Base-by-base conservation (phyloP, 1,140 invertebrate genomes). In the Ephestia elutella region DNA sequence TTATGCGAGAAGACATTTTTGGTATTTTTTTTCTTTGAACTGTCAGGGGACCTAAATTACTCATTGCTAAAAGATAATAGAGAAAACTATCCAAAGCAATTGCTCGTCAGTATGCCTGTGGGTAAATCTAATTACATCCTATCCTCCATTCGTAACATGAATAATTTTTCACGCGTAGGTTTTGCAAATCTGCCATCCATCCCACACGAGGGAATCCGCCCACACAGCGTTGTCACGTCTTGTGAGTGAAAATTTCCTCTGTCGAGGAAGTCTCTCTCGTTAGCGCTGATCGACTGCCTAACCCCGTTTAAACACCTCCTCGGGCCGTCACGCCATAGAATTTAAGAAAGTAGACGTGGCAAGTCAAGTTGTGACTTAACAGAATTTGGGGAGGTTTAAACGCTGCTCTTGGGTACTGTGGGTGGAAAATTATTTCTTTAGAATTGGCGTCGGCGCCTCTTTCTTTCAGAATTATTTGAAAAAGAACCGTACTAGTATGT, bases 221-320 rank as follows among this genome's bases (percentile, higher is more conserved):
- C 65, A 60, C 68, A 48, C 55, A 48, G 21, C 21, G 59, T 60
- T 66, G 66, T 64, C 63, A 62, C 57, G 55, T 54, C 30, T 15
- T 48, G 53, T 13, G 38, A 44, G 10, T 44, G 38, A 66, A 68
- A 72, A 66, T 64, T 68, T 60, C 49, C 53, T 49, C 56, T 53
- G 60, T 59, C 57, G 49, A 63, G 62, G 61, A 75, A 70, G 59
- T 74, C 63, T 51, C 54, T 56, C 62, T 72, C 67, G 64, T 75
- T 70, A 68, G 59, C 57, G 59, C 44, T 70, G 65, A 68, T 68
- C 56, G 65, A 64, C 60, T 25, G 38, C 56, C 56, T 15, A 55
- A 54, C 32, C 59, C 54, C 56, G 49, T 50, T 53, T 44, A 57
- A 59, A 59, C 50, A 59, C 57, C 38, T 7, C 32, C 57, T 53